Conservation (phyloP, 1,140 invertebrate species). For the Eumaeus atala region DNA sequence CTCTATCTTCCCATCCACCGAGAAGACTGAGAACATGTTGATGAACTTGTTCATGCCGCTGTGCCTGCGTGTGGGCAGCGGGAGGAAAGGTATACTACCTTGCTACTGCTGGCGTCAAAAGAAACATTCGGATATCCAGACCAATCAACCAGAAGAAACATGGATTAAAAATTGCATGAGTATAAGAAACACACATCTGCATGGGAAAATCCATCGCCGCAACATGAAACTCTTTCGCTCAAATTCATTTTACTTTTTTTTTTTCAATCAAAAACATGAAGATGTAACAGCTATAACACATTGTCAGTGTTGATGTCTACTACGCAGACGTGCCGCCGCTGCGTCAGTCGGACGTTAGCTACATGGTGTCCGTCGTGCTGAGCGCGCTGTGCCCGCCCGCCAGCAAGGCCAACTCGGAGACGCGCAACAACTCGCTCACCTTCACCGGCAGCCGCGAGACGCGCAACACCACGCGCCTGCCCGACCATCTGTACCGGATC, state of each 20-base stretch:
- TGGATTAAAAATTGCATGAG: too few species aligned
- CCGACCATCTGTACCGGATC: conserved; percentile 89
- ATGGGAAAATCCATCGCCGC: too few species aligned
- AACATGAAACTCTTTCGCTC: too few species aligned
- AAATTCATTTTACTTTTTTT: too few species aligned
- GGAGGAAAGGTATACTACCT: conserved; percentile 94
- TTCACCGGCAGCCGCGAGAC: conserved; percentile 82
- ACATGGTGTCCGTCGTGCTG: conserved; percentile 91
- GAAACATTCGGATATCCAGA: too few species aligned
- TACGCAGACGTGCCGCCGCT: conserved; percentile 78
- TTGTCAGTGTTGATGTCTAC: too few species aligned
- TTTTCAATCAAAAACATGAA: too few species aligned
- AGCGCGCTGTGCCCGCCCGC: conserved; percentile 81
- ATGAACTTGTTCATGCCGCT: conserved; percentile 97
- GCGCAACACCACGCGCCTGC: conserved; percentile 81
- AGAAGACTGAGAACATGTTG: conserved; percentile 95
- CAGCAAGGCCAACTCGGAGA: conserved; percentile 76
- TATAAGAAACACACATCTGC: too few species aligned
- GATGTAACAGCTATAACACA: too few species aligned
- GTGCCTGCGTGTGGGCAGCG: conserved; percentile 93
- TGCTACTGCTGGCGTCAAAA: too few species aligned
- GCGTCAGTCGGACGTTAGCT: conserved; percentile 91
- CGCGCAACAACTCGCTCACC: conserved; percentile 81
- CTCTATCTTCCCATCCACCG: conserved; percentile 89
- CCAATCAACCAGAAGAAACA: too few species aligned